phyloP scores from a whole-genome alignment of 2,113 vertebrate genomes.

The Cephalopterus ornatus region DNA sequence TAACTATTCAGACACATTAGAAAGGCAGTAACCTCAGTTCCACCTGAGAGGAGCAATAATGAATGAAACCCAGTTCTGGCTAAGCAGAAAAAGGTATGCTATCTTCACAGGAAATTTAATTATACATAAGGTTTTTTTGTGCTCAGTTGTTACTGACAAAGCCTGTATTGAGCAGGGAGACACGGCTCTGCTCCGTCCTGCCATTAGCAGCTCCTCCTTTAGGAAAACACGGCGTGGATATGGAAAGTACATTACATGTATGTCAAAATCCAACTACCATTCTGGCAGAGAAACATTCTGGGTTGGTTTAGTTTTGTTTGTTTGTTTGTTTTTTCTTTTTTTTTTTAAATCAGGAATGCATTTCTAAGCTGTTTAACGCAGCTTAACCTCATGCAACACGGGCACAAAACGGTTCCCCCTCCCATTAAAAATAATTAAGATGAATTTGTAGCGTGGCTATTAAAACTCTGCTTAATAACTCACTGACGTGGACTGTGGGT shows the following conservation, averaged over 20 bases:
- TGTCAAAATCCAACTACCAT: neutral
- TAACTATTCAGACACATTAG: neutral
- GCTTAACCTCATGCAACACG: neutral
- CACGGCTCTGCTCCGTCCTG: neutral
- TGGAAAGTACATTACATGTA: neutral
- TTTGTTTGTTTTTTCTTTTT: no score
- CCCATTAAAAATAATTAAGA: conserved; percentile 1
- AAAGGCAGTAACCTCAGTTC: neutral
- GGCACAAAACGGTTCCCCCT: neutral
- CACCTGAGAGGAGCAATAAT: neutral
- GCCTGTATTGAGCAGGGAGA: neutral
- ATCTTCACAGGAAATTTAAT: conserved; percentile 42
- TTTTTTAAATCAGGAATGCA: neutral
- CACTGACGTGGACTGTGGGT: neutral
- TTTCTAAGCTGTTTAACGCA: neutral
- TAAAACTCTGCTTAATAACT: neutral
- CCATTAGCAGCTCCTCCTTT: neutral
- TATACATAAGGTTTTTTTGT: neutral
- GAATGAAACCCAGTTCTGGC: neutral
- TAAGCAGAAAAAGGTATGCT: neutral
- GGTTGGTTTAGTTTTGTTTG: neutral
- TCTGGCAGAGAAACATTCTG: neutral
- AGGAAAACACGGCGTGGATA: neutral
- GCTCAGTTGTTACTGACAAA: conserved; percentile 5
- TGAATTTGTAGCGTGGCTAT: neutral